phyloP scores from a whole-genome alignment of 2,797 vertebrate genomes.

The Mionectes olivaceus region DNA sequence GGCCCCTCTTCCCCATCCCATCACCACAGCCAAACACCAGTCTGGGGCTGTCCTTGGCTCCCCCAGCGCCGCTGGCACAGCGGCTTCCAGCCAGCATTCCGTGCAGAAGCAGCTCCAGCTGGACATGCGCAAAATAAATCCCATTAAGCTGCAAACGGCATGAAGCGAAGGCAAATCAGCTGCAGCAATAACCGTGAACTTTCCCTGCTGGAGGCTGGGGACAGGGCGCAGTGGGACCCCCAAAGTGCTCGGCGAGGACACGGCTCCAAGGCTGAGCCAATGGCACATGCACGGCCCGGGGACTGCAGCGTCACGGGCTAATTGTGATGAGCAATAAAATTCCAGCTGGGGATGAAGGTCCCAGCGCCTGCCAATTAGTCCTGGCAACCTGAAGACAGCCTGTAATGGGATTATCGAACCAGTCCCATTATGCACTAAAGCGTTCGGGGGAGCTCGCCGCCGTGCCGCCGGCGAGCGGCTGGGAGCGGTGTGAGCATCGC shows the following conservation, averaged over 20 bases:
- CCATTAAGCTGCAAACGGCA: neutral
- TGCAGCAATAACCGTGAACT: neutral
- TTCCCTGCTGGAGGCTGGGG: neutral
- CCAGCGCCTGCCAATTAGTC: slow-evolving; percentile 50
- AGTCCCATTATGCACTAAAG: slow-evolving; percentile 34
- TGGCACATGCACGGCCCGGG: neutral
- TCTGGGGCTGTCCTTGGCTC: neutral
- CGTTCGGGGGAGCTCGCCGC: neutral
- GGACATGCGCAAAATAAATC: slow-evolving; percentile 23
- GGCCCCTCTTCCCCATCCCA: neutral
- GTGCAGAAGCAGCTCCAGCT: neutral
- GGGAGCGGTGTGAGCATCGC: neutral
- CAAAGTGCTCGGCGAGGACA: neutral
- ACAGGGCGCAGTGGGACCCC: neutral
- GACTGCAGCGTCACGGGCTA: neutral
- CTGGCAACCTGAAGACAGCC: slow-evolving; percentile 59
- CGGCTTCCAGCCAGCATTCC: accelerated
- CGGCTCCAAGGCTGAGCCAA: slow-evolving; percentile 5
- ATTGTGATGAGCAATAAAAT: slow-evolving; percentile 59
- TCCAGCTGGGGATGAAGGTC: slow-evolving; percentile 58
- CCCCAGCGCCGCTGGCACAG: neutral
- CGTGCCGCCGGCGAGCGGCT: neutral
- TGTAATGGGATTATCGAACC: slow-evolving; percentile 63
- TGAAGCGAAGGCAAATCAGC: neutral
- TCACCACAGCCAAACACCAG: accelerated